Evolutionary conservation across 2,797 vertebrate species (phyloP), one percentile per base, ranked within the genome.

Genomic region (Champsocephalus esox): DNA sequence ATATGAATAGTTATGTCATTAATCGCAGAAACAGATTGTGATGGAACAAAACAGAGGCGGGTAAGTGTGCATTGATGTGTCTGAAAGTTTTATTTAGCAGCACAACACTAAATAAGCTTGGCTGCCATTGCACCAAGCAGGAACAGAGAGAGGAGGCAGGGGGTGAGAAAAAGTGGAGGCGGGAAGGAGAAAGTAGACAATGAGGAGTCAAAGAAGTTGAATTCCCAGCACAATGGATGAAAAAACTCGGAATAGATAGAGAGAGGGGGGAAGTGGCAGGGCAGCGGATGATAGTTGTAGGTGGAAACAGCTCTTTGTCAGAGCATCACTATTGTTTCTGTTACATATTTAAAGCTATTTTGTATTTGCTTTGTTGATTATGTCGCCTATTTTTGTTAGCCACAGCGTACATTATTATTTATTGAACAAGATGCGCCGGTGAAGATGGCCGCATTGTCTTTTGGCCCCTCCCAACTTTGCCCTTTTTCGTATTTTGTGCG

Each of bases 341-440:
- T 77, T 86, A 75, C 77, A 85, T 87, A 86, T 85, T 82, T 82
- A 90, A 86, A 85, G 72, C 74, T 86, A 72, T 78, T 81, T 87
- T 81, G 73, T 2, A 75, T 85, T 84, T 81, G 69, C 81, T 85
- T 81, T 76, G 72, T 63, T 67, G 50, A 62, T 70, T 79, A 24
- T 61, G 69, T 74, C 44, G 55, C 58, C 73, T 78, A 41, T 66
- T 52, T 43, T 55, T 50, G 46, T 74, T 75, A 60, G 82, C 70
- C 54, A 73, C 50, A 62, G 73, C 75, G 68, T 59, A 78, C 2
- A 24, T 24, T 24, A 24, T 24, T 24, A 24, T 24, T 24, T 24
- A 24, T 24, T 24, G 24, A 24, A 24, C 24, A 24, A 24, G 24
- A 24, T 24, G 24, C 24, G 24, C 24, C 24, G 24, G 24, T 24